Evolutionary conservation across 2,888 invertebrate species (phyloP).

Genomic region (Melikaiella ostensackeni): DNA sequence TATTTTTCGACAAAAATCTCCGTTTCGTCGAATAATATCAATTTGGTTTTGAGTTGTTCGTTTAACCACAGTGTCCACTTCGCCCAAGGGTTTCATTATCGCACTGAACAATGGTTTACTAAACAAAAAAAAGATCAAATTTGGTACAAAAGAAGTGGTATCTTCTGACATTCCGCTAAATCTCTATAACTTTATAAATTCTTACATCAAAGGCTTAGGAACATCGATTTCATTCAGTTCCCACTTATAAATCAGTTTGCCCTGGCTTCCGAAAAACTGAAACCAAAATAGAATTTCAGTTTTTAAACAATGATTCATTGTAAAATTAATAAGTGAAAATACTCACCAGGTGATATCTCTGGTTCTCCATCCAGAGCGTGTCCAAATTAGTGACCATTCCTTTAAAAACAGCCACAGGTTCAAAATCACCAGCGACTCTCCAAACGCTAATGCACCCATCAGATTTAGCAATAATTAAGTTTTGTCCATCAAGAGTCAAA

Average conservation of each 20-base stretch:
- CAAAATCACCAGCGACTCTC: slow-evolving; percentile 65
- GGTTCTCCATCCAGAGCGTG: slow-evolving; percentile 66
- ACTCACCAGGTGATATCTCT: slow-evolving; percentile 65
- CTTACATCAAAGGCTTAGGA: slow-evolving; percentile 41
- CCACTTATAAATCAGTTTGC: slow-evolving; percentile 68
- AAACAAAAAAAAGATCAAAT: slow-evolving; percentile 10
- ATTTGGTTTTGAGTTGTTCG: slow-evolving; percentile 66
- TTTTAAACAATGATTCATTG: not conserved
- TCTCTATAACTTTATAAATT: not conserved
- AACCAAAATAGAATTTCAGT: slow-evolving; percentile 32
- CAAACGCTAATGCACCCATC: slow-evolving; percentile 76
- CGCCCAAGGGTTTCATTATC: slow-evolving; percentile 60
- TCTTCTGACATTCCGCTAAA: not conserved
- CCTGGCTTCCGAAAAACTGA: slow-evolving; percentile 70
- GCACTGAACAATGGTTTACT: slow-evolving; percentile 70
- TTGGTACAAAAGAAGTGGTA: not conserved
- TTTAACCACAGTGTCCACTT: slow-evolving; percentile 62
- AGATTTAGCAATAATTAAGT: slow-evolving; percentile 76
- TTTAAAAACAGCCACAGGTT: slow-evolving; percentile 66
- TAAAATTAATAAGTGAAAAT: not conserved
- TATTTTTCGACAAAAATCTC: slow-evolving; percentile 66
- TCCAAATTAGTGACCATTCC: slow-evolving; percentile 67
- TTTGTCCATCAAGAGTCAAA: slow-evolving; percentile 75
- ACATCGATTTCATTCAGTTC: slow-evolving; percentile 57
- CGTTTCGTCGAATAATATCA: slow-evolving; percentile 75